phyloP scores from a whole-genome alignment of 2,888 invertebrate genomes.

The Dasypolia templi region DNA sequence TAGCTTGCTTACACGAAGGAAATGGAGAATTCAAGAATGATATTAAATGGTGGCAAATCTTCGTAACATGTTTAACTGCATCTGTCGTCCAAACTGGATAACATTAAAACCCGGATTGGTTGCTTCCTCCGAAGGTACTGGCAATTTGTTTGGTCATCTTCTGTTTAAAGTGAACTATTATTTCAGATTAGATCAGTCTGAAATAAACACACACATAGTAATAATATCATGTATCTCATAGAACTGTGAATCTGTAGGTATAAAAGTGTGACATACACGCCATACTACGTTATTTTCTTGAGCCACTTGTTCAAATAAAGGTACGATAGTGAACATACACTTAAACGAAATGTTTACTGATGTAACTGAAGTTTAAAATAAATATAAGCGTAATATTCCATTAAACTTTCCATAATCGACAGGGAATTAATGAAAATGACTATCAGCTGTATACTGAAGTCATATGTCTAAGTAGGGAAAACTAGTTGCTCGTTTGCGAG shows the following conservation, averaged over 20 bases:
- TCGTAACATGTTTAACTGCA: conserved; percentile 50
- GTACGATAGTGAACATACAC: conserved; percentile 45
- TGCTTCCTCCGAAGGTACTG: conserved; percentile 49
- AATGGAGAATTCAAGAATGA: conserved; percentile 54
- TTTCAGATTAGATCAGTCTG: conserved; percentile 11
- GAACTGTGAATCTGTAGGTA: neutral
- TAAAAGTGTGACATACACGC: conserved; percentile 12
- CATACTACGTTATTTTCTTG: conserved; percentile 35
- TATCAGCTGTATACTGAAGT: neutral
- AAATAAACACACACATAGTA: conserved; percentile 14
- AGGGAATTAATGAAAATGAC: conserved; percentile 29
- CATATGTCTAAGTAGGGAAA: conserved; percentile 2
- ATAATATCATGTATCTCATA: neutral
- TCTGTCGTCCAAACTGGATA: conserved; percentile 42
- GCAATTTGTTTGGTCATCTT: conserved; percentile 43
- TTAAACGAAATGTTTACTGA: conserved; percentile 46
- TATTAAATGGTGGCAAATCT: conserved; percentile 52
- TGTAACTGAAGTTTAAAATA: conserved; percentile 57
- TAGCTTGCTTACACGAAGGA: conserved; percentile 54
- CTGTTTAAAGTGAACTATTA: conserved; percentile 19
- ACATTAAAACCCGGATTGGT: conserved; percentile 48
- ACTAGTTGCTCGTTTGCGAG: conserved; percentile 23
- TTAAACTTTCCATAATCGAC: conserved; percentile 55
- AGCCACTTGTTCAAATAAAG: conserved; percentile 62
- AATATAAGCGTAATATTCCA: conserved; percentile 59